These are phyloP conservation scores for Pandemis corylana DNA, from an alignment of 2,888 invertebrate genomes.

Conservation along the genomic window DNA sequence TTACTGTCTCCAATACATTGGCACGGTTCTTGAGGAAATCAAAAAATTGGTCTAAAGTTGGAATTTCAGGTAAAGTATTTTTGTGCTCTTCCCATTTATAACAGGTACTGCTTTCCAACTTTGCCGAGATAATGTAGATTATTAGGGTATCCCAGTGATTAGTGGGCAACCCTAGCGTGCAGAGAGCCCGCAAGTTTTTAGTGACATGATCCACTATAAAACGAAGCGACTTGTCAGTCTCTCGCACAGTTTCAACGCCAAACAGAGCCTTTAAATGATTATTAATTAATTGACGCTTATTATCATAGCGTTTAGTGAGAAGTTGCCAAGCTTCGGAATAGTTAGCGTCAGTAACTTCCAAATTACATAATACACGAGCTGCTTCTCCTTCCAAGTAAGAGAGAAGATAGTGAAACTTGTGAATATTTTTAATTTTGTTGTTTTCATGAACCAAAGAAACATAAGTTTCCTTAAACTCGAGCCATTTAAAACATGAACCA, in stretches of 20 bases:
- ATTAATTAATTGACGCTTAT: conserved; percentile 5
- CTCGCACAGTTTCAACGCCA: not conserved
- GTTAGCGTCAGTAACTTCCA: not conserved
- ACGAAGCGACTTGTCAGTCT: not conserved
- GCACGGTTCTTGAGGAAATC: no score
- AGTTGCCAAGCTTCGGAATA: conserved; percentile 9
- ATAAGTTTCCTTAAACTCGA: no score
- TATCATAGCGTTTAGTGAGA: not conserved
- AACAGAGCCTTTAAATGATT: not conserved
- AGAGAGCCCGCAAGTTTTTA: conserved; percentile 46
- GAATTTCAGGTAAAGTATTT: no score
- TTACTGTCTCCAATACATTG: no score
- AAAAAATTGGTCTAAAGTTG: no score
- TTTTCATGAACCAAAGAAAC: no score
- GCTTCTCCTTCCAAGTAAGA: conserved; percentile 1
- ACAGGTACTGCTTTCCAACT: no score
- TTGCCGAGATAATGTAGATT: not conserved
- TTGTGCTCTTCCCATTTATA: no score
- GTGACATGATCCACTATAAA: conserved; percentile 12
- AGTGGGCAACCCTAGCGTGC: conserved; percentile 42
- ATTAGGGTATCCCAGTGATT: conserved; percentile 43
- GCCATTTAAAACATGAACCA: no score
- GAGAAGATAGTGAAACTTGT: not conserved
- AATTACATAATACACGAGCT: not conserved
- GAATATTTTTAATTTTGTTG: no score